A percentile compares a stretch with the other conserved stretches of the same genome.
phyloP scores from a whole-genome alignment of 2,888 invertebrate species.

The Coenonympha arcania region DNA sequence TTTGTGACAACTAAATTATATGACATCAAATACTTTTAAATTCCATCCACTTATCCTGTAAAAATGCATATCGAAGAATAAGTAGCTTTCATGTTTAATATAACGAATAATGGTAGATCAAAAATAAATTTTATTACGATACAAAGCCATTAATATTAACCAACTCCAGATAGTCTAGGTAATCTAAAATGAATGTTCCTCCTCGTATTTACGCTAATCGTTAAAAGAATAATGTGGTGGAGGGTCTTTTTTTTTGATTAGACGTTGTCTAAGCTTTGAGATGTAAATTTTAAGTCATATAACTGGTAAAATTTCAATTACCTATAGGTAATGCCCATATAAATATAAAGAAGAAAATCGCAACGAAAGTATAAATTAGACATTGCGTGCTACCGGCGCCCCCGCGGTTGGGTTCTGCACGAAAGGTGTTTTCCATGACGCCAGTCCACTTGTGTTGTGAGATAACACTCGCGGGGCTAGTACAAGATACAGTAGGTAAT shows the following conservation, averaged over 20 bases:
- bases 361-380: constrained; percentile 36
- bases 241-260: no score
- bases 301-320: constrained; percentile 12
- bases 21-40: constrained; percentile 3
- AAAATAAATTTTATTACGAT: no score
- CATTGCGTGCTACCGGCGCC: constrained; percentile 60
- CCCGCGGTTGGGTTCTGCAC: constrained; percentile 54
- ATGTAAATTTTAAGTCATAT: neutral
- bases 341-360: constrained; percentile 27
- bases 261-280: no score
- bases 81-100: no score
- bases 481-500: constrained; percentile 6
- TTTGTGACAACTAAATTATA: constrained; percentile 15
- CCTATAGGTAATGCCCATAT: constrained; percentile 10
- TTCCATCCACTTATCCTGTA: no score
- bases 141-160: no score
- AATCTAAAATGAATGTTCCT: no score
- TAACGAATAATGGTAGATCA: no score
- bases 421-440: constrained; percentile 41
- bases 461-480: constrained; percentile 27
- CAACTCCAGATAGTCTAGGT: no score
- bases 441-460: constrained; percentile 43
- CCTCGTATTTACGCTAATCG: no score
- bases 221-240: no score
- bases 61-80: no score